A percentile compares a stretch with the other conserved stretches of the same genome.
These are phyloP conservation scores for Carduelis carduelis DNA, from an alignment of 2,797 vertebrate species.

Conservation along the genomic window DNA sequence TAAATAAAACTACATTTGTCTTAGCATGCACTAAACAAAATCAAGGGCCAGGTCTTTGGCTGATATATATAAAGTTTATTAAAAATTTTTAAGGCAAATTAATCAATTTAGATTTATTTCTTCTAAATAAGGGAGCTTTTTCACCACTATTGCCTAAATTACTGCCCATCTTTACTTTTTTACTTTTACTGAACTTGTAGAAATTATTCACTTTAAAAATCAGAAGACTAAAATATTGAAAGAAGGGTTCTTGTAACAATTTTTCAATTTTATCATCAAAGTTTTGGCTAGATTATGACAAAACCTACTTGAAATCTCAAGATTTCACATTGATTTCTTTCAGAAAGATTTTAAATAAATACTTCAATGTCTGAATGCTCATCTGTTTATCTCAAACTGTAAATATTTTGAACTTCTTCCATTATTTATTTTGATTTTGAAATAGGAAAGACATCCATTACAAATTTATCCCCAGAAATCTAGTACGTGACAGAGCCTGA, in stretches of 20 bases:
- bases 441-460: not conserved
- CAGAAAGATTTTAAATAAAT: not conserved
- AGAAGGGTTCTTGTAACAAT: not conserved
- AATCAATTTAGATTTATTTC: not conserved
- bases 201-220: not conserved
- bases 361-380: not conserved
- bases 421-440: slow-evolving; percentile 24
- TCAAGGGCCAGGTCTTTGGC: not conserved
- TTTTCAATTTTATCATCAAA: not conserved
- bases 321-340: not conserved
- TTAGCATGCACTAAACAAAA: not conserved
- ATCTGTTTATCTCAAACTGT: not conserved
- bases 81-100: not conserved
- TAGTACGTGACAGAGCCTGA: not conserved
- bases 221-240: not conserved
- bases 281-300: not conserved
- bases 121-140: not conserved
- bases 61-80: not conserved
- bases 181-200: not conserved
- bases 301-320: not conserved
- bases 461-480: not conserved
- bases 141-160: not conserved
- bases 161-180: not conserved
- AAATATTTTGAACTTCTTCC: not conserved
- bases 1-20: not conserved